phyloP scores from a whole-genome alignment of 2,113 vertebrate genomes.

The Lanius collurio region DNA sequence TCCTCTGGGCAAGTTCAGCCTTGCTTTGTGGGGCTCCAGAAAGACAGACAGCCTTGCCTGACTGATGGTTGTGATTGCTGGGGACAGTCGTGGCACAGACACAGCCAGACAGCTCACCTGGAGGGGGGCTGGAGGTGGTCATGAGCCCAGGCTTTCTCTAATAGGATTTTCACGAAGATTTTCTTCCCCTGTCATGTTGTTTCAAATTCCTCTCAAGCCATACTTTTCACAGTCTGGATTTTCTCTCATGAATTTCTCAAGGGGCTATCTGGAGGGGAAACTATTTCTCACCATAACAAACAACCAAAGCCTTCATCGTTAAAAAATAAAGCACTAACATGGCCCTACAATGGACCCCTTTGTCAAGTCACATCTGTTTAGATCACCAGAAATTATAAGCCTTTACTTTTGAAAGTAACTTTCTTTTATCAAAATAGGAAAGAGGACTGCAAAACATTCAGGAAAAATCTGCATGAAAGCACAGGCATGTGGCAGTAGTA shows the following conservation, averaged over 20 bases:
- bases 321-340: slow-evolving; percentile 38
- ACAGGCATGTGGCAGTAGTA: not conserved
- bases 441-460: not conserved
- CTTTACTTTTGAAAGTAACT: slow-evolving; percentile 31
- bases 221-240: slow-evolving; percentile 65
- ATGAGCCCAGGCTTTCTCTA: not conserved
- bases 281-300: slow-evolving; percentile 66
- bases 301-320: slow-evolving; percentile 57
- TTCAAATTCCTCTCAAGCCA: slow-evolving; percentile 61
- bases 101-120: not conserved
- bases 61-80: not conserved
- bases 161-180: slow-evolving; percentile 6
- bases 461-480: not conserved
- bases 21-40: not conserved
- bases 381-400: slow-evolving; percentile 49
- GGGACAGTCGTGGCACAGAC: fast-evolving
- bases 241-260: slow-evolving; percentile 63
- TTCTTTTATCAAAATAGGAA: slow-evolving; percentile 32
- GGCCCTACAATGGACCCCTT: slow-evolving; percentile 42
- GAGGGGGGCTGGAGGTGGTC: not conserved
- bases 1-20: not conserved
- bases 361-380: slow-evolving; percentile 62
- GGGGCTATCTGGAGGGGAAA: slow-evolving; percentile 55
- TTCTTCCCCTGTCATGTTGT: slow-evolving; percentile 38
- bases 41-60: not conserved